These are phyloP conservation scores for Pseudochromis fuscus DNA, from an alignment of 2,797 vertebrate species.

Conservation along the genomic window DNA sequence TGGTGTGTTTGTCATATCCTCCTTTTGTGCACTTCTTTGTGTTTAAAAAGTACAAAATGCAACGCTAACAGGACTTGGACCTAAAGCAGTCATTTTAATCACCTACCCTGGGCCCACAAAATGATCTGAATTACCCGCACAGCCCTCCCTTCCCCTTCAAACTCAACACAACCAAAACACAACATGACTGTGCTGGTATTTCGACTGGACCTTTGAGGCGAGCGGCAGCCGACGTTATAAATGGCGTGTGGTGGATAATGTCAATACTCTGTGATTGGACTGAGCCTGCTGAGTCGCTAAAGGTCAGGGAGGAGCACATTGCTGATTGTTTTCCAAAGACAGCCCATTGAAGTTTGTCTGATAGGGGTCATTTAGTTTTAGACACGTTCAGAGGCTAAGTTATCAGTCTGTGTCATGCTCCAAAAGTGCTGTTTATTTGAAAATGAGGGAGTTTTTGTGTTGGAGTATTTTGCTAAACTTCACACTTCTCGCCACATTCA, in stretches of 20 bases:
- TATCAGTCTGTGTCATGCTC: slow-evolving; percentile 76
- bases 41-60: slow-evolving; percentile 27
- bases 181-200: slow-evolving; percentile 80
- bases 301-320: slow-evolving; percentile 80
- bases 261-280: slow-evolving; percentile 84
- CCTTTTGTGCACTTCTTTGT: slow-evolving; percentile 5
- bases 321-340: slow-evolving; percentile 85
- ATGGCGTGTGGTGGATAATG: slow-evolving; percentile 79
- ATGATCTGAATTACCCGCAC: slow-evolving; percentile 25
- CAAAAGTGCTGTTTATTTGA: slow-evolving; percentile 40
- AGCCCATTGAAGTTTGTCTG: slow-evolving; percentile 79
- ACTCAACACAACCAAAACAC: slow-evolving; percentile 71
- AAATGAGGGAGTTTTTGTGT: slow-evolving; percentile 22
- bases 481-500: slow-evolving; percentile 23
- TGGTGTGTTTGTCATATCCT: slow-evolving; percentile 19
- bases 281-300: slow-evolving; percentile 79
- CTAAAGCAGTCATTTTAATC: slow-evolving; percentile 43
- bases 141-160: slow-evolving; percentile 19
- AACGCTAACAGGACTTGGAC: slow-evolving; percentile 13
- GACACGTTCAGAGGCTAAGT: slow-evolving; percentile 64
- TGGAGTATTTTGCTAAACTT: slow-evolving; percentile 9
- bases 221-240: slow-evolving; percentile 73
- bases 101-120: slow-evolving; percentile 17
- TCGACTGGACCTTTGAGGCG: slow-evolving; percentile 72
- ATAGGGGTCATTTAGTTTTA: slow-evolving; percentile 81